Conservation (phyloP, 2,113 vertebrate genomes). For the Laticauda laticaudata region DNA sequence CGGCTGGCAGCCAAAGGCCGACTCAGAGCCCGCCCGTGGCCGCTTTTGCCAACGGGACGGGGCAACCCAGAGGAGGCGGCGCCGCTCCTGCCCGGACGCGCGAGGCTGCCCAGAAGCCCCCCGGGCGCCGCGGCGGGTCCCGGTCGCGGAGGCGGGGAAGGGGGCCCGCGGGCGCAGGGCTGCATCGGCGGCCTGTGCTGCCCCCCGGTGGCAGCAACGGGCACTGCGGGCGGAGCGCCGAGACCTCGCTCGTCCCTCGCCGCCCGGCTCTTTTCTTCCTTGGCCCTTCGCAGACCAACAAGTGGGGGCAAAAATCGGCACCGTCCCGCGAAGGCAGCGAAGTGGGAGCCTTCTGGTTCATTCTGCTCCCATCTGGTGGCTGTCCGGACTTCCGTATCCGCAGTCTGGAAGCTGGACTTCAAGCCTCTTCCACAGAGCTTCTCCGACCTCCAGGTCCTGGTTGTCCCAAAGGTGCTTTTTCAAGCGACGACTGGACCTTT, state of each 20-base stretch:
- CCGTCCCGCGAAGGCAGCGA: neutral
- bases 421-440: too few species aligned
- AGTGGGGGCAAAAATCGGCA: neutral
- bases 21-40: neutral
- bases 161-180: neutral
- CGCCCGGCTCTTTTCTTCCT: neutral
- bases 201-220: neutral
- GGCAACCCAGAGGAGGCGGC: too few species aligned
- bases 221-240: neutral
- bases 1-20: neutral
- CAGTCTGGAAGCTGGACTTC: neutral
- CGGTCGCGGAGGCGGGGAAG: neutral
- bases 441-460: too few species aligned
- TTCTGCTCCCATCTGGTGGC: neutral
- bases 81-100: neutral
- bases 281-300: neutral
- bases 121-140: neutral
- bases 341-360: neutral
- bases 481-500: too few species aligned
- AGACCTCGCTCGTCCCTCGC: neutral
- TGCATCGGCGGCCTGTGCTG: neutral
- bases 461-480: too few species aligned
- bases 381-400: neutral
- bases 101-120: neutral
- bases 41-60: neutral